These are phyloP conservation scores for Melanostoma scalare DNA, from an alignment of 2,888 invertebrate genomes.

Conservation along the genomic window DNA sequence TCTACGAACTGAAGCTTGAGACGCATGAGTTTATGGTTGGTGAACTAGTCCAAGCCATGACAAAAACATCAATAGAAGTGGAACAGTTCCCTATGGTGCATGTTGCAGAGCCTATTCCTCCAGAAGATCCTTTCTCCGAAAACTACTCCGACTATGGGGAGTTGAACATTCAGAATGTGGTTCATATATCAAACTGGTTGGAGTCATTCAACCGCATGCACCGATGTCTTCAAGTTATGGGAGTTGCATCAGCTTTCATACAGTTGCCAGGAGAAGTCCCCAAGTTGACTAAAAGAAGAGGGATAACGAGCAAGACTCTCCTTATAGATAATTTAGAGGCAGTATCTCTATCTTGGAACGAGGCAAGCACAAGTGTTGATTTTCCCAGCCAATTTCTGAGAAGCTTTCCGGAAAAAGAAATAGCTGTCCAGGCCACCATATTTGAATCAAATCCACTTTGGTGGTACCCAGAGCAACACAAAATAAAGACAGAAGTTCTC, in stretches of 20 bases:
- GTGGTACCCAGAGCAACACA: conserved; percentile 76
- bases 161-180: conserved; percentile 63
- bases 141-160: conserved; percentile 70
- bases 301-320: conserved; percentile 28
- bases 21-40: conserved; percentile 52
- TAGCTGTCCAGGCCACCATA: conserved; percentile 41
- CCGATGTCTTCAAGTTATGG: conserved; percentile 47
- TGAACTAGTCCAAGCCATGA: conserved; percentile 51
- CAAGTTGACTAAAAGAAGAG: background rate
- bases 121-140: conserved; percentile 66
- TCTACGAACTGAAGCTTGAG: conserved; percentile 47
- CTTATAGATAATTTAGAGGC: conserved; percentile 22
- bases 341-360: conserved; percentile 11
- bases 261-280: conserved; percentile 46
- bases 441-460: conserved; percentile 75
- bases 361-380: conserved; percentile 8
- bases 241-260: conserved; percentile 42
- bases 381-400: conserved; percentile 20
- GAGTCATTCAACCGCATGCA: conserved; percentile 38
- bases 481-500: conserved; percentile 66
- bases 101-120: conserved; percentile 4
- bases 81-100: conserved; percentile 69
- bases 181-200: conserved; percentile 72
- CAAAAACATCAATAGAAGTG: conserved; percentile 46
- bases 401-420: background rate